Base-by-base conservation (phyloP, 2,888 invertebrate genomes). In the Drosophila cognata region DNA sequence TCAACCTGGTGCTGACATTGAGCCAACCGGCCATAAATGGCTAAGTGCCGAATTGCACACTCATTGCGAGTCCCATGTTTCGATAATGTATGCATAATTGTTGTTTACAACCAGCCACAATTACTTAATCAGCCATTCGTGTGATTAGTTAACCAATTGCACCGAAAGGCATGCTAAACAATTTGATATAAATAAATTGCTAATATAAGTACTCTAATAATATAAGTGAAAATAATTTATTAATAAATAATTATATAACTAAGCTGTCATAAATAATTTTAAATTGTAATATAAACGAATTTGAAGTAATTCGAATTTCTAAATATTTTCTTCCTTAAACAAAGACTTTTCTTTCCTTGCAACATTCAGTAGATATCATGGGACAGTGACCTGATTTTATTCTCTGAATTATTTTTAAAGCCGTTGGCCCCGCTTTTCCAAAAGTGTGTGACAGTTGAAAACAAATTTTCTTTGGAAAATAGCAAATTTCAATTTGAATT, bases 71-170 rank as follows among this genome's bases (percentile, higher is more conserved):
- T 68, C 46, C 55, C 61, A 48, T 59, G 70, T 55, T 55, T 72
- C 73, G 67, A 79, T 87, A 82, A 84, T 72, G 71, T 74, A 89
- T 87, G 85, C 88, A 84, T 85, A 87, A 85, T 84, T 87, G 79
- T 87, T 82, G 80, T 82, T 77, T 63, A 71, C 51, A 56, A 52
- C 53, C 56, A 62, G 57, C 28, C 48, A 52, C 58, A 71, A 72
- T 67, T 62, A 67, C 70, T 69, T 68, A 65, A 38, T 59, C 43
- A 61, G 41, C 28, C 62, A 64, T 52, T 46, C 46, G 35, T 46
- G 55, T 59, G 36, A 62, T 68, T 43, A 58, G 50, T 53, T 66
- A 68, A 31, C n/a, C 25, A 4, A 16, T 18, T 50, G 48, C n/a
- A 28, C 76, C 11, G 8, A 29, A 53, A 48, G 51, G 51, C 51